These are phyloP conservation scores for Eurytoma adleriae DNA, from an alignment of 2,888 invertebrate species.

Conservation along the genomic window DNA sequence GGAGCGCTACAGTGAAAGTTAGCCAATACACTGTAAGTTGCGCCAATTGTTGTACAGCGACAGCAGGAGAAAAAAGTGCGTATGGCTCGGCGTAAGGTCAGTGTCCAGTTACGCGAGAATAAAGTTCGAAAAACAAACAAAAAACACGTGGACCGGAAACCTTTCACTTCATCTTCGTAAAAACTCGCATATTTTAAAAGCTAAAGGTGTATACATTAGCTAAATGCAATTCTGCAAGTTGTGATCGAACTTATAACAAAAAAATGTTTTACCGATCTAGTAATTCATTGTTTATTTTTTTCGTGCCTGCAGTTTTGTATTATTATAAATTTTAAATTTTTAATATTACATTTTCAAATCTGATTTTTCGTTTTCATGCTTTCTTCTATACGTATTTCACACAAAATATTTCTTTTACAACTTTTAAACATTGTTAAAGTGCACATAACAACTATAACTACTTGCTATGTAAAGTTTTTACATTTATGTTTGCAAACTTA, in stretches of 20 bases:
- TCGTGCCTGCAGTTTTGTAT: too few relatives aligned
- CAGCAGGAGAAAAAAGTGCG: conserved; percentile 6
- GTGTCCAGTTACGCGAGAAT: conserved; percentile 31
- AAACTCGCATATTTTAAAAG: not conserved
- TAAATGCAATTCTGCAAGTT: not conserved
- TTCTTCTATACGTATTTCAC: too few relatives aligned
- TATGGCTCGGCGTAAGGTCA: conserved; percentile 1
- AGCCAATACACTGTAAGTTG: not conserved
- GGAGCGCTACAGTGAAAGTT: conserved; percentile 38
- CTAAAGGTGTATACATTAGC: not conserved
- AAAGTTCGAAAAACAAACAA: not conserved
- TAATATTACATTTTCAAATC: too few relatives aligned
- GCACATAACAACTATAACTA: too few relatives aligned
- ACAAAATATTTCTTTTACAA: too few relatives aligned
- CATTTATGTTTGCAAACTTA: too few relatives aligned
- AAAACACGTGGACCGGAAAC: not conserved
- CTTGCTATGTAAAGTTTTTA: too few relatives aligned
- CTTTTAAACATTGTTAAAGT: too few relatives aligned
- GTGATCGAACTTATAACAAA: not conserved
- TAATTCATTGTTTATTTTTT: too few relatives aligned
- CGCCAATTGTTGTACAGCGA: conserved; percentile 3
- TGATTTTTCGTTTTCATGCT: too few relatives aligned
- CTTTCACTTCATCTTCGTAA: conserved; percentile 30
- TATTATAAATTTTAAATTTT: too few relatives aligned
- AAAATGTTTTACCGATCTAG: too few relatives aligned